Evolutionary conservation across 2,888 invertebrate species (phyloP).

Genomic region (Muschampia plurimacula): DNA sequence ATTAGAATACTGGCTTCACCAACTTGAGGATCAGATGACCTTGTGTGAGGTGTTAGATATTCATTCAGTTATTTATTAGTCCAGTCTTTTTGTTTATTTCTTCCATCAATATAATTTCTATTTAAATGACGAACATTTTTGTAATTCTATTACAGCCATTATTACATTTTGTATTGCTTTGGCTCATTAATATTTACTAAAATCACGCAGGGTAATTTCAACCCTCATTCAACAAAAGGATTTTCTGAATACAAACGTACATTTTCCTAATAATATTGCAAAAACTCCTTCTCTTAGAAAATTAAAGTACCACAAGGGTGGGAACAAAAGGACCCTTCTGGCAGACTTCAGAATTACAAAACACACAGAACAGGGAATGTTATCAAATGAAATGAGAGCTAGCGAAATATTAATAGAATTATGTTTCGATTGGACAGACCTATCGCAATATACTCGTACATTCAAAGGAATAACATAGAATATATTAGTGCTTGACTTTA

Average conservation of each 20-base stretch:
- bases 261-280: constrained; percentile 19
- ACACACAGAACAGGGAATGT: constrained; percentile 11
- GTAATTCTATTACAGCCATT: too few species aligned
- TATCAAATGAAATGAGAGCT: constrained; percentile 21
- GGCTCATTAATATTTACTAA: constrained; percentile 1
- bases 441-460: constrained; percentile 8
- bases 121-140: too few species aligned
- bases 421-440: constrained; percentile 20
- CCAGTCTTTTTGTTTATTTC: too few species aligned
- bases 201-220: neutral
- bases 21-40: too few species aligned
- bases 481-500: neutral
- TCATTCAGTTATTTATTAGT: too few species aligned
- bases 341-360: constrained; percentile 8
- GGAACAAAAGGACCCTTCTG: constrained; percentile 13
- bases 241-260: constrained; percentile 15
- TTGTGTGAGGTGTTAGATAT: too few species aligned
- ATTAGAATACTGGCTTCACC: too few species aligned
- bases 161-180: neutral
- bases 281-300: constrained; percentile 27
- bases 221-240: constrained; percentile 6
- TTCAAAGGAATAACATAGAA: neutral
- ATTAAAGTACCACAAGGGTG: constrained; percentile 22
- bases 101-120: too few species aligned
- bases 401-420: constrained; percentile 34